These are phyloP conservation scores for Diglossa brunneiventris DNA, from an alignment of 2,113 vertebrate genomes.

Conservation along the genomic window DNA sequence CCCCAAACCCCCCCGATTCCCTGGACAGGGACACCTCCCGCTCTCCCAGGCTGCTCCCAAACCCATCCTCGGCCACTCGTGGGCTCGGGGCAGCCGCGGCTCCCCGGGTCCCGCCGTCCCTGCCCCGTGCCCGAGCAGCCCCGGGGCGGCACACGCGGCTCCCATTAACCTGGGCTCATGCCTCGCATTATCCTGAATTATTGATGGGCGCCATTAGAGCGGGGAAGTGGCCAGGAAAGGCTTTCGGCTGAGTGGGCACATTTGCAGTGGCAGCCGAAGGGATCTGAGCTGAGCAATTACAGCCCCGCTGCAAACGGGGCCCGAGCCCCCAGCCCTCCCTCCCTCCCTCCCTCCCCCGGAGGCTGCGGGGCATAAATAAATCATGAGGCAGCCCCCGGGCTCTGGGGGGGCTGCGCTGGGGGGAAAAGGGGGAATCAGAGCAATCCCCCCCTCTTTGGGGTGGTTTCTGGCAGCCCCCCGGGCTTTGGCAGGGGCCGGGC, in stretches of 20 bases:
- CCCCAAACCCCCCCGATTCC: too few relatives aligned
- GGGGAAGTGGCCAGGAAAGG: conserved; percentile 47
- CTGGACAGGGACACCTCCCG: rapidly evolving
- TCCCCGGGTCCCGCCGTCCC: rapidly evolving
- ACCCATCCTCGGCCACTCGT: rapidly evolving
- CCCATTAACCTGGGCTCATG: conserved; percentile 51
- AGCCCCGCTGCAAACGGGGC: not conserved
- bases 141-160: not conserved
- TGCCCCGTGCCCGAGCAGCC: not conserved
- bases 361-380: conserved; percentile 11
- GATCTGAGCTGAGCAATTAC: conserved; percentile 27
- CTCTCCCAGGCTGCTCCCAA: rapidly evolving
- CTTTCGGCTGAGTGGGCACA: conserved; percentile 41
- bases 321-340: not conserved
- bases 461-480: rapidly evolving
- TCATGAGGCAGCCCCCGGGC: not conserved
- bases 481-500: not conserved
- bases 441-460: not conserved
- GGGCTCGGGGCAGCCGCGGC: rapidly evolving
- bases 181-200: conserved; percentile 55
- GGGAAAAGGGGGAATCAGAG: not conserved
- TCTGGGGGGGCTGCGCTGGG: not conserved
- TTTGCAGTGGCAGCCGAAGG: conserved; percentile 17
- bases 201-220: conserved; percentile 61
- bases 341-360: not conserved